phyloP scores from a whole-genome alignment of 1,140 invertebrate genomes.

The Heliconius nattereri region DNA sequence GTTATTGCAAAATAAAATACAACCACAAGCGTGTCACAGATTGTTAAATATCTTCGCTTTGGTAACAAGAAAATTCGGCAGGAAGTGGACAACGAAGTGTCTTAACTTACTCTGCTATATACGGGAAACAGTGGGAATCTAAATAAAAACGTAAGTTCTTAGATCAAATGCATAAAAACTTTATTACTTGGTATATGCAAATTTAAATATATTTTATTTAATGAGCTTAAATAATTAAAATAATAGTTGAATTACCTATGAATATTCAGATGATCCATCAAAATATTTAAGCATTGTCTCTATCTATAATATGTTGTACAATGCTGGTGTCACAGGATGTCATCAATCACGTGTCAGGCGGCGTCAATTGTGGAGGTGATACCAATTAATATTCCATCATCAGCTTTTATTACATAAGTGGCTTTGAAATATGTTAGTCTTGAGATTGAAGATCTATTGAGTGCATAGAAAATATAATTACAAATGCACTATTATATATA shows the following conservation, averaged over 20 bases:
- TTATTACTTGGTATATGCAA: no score
- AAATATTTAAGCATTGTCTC: conserved; percentile 15
- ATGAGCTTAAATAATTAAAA: neutral
- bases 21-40: no score
- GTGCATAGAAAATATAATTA: neutral
- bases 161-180: no score
- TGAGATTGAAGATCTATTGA: neutral
- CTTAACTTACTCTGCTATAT: no score
- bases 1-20: no score
- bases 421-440: conserved; percentile 16
- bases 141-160: no score
- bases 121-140: no score
- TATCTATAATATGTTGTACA: conserved; percentile 8
- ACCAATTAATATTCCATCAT: conserved; percentile 45
- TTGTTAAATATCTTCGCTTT: no score
- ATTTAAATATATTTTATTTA: no score
- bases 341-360: conserved; percentile 45
- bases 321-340: conserved; percentile 39
- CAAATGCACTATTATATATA: no score
- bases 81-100: no score
- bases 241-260: neutral
- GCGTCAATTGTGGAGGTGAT: conserved; percentile 37
- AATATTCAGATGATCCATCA: conserved; percentile 22
- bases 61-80: no score
- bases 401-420: conserved; percentile 24